Evolutionary conservation across 92 coral and sea anemone genomes (phyloP), one percentile per base, ranked within the genome.

Genomic region (Palythoa grandiflora): DNA sequence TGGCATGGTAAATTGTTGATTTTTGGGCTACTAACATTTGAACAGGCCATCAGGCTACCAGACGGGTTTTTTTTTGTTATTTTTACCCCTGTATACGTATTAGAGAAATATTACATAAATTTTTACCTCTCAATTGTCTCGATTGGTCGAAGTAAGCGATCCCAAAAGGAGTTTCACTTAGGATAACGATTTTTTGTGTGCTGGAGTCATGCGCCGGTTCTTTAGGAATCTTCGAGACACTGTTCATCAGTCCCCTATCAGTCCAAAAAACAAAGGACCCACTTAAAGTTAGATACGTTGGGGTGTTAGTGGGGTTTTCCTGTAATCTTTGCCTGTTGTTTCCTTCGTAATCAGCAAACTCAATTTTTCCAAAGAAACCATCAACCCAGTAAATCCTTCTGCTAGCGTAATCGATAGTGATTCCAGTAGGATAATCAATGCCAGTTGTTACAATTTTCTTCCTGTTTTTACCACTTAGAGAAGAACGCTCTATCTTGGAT

Each of bases 231-330:
- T 79, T 79, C 59, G 66, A 9, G 38, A 79, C n/a, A 17, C 53
- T 68, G 84, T 59, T 38, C 17, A 59, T 47, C 15, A 48, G 12
- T 19, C 75, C 38, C 74, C 92, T 72, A 57, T 89, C 92, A 1
- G 89, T 85, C 79, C 71, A 89, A 63, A 78, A 89, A 14, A 89
- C 52, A 71, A 52, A 55, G 40, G 83, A 53, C 15, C 87, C 87
- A 21, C 72, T 53, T 15, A 84, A 55, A 53, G 87, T 88, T 28
- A 89, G 36, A 47, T 89, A 79, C 3, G 84, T 59, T 68, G 84
- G 84, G 36, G 73, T 38, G 72, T 48, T 68, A 9, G 16, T 1
- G 19, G 59, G 44, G 0, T 60, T 11, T 15, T 79, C 54, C 38
- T 39, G 16, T 79, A 79, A 39, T 0, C 10, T 79, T 8, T 61